Evolutionary conservation across 2,113 vertebrate species (phyloP).

Genomic region (Python bivittatus): DNA sequence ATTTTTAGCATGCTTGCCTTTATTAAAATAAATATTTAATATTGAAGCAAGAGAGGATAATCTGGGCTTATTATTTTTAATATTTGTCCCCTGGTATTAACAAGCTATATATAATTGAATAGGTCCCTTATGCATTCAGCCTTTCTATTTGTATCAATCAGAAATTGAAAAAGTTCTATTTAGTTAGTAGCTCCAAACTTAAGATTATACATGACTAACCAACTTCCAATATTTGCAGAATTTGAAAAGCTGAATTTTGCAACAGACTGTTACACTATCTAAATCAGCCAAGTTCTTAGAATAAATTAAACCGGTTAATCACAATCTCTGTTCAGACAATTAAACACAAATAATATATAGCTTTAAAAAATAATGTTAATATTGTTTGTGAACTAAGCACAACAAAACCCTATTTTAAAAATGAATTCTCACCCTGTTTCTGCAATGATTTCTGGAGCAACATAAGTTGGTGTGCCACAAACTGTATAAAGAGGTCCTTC

Average conservation of each 20-base stretch:
- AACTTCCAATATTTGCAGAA: background rate
- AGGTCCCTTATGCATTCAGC: background rate
- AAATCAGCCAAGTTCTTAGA: background rate
- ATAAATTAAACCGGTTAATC: background rate
- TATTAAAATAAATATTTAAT: background rate
- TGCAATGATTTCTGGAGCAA: conserved; percentile 96
- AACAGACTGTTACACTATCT: background rate
- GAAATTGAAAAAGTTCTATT: background rate
- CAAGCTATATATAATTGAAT: background rate
- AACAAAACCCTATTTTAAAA: background rate
- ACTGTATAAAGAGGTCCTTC: conserved; percentile 92
- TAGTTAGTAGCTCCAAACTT: background rate
- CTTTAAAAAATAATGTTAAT: background rate
- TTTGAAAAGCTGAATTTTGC: background rate
- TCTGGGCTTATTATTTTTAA: background rate
- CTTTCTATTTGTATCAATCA: background rate
- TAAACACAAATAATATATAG: background rate
- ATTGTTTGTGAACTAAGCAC: background rate
- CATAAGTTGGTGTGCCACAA: conserved; percentile 95
- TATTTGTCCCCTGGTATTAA: background rate
- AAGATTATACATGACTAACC: background rate
- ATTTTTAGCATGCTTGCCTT: background rate
- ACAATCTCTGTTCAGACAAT: background rate
- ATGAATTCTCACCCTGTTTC: conserved; percentile 87
- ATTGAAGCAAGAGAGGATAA: background rate